Evolutionary conservation across 2,888 invertebrate species (phyloP).

Genomic region (Thera obeliscata): DNA sequence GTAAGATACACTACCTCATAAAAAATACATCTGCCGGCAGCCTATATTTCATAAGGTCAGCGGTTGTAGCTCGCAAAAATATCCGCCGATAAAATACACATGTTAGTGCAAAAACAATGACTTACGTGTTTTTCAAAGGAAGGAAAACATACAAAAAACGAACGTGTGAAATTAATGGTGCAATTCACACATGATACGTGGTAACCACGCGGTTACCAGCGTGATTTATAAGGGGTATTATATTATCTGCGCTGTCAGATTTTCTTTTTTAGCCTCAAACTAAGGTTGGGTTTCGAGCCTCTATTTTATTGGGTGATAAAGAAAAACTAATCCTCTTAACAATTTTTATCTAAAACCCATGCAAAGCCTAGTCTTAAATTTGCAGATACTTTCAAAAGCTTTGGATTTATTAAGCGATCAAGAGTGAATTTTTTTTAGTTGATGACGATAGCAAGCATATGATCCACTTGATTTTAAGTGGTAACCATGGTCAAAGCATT

Average conservation of each 20-base stretch:
- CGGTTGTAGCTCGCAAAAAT: slow-evolving; percentile 23
- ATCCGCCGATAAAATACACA: slow-evolving; percentile 41
- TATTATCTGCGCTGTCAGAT: slow-evolving; percentile 29
- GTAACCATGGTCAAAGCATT: too few species aligned
- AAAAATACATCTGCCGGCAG: not conserved
- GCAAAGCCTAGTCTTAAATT: slow-evolving; percentile 1
- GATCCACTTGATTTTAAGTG: too few species aligned
- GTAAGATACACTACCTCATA: not conserved
- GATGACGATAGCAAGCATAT: too few species aligned
- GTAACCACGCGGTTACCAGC: slow-evolving; percentile 16
- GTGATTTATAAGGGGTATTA: slow-evolving; percentile 35
- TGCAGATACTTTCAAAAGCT: not conserved
- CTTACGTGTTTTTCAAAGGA: slow-evolving; percentile 41
- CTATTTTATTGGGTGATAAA: slow-evolving; percentile 32
- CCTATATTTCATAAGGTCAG: slow-evolving; percentile 12
- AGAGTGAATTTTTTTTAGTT: too few species aligned
- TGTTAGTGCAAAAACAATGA: slow-evolving; percentile 42
- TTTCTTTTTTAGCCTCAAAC: slow-evolving; percentile 16
- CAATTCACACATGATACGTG: slow-evolving; percentile 40
- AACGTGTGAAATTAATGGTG: slow-evolving; percentile 39
- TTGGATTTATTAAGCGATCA: not conserved
- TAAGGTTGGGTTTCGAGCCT: slow-evolving; percentile 9
- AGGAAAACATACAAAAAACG: slow-evolving; percentile 39
- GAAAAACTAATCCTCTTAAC: slow-evolving; percentile 18
- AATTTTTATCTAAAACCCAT: slow-evolving; percentile 16